Evolutionary conservation across 1,140 invertebrate genomes (phyloP).

Genomic region (Calycopis cecrops): DNA sequence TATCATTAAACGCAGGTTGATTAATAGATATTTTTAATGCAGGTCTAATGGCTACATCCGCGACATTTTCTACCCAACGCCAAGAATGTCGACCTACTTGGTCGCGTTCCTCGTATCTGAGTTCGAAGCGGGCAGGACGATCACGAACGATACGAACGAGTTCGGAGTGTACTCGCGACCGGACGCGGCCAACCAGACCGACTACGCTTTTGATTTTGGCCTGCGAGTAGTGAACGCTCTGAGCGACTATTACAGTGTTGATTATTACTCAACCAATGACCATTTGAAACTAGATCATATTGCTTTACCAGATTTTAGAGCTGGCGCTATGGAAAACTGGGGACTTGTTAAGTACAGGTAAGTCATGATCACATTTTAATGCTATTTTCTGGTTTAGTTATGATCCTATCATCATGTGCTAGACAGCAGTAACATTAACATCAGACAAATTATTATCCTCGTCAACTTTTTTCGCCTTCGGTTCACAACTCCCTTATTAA

Average conservation of each 20-base stretch:
- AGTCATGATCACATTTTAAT: constrained; percentile 8
- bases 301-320: constrained; percentile 81
- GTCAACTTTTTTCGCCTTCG: too few relatives aligned
- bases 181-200: constrained; percentile 79
- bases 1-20: too few relatives aligned
- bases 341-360: constrained; percentile 79
- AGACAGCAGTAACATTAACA: too few relatives aligned
- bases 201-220: constrained; percentile 55
- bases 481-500: too few relatives aligned
- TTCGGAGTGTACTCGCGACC: constrained; percentile 83
- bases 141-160: constrained; percentile 51
- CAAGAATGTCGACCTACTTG: constrained; percentile 90
- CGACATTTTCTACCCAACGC: constrained; percentile 79
- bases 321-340: constrained; percentile 86
- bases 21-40: too few relatives aligned
- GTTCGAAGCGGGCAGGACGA: constrained; percentile 38
- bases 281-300: constrained; percentile 77
- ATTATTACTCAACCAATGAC: constrained; percentile 58
- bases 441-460: too few relatives aligned
- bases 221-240: constrained; percentile 64
- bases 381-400: too few relatives aligned
- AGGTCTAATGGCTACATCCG: constrained; percentile 52
- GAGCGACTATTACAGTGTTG: constrained; percentile 52
- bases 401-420: too few relatives aligned
- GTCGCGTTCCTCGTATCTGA: constrained; percentile 84